Percentiles rank a stretch among this genome's conserved stretches.
Evolutionary conservation across 1,140 invertebrate species (phyloP).

Genomic region (Macrobrachium rosenbergii): DNA sequence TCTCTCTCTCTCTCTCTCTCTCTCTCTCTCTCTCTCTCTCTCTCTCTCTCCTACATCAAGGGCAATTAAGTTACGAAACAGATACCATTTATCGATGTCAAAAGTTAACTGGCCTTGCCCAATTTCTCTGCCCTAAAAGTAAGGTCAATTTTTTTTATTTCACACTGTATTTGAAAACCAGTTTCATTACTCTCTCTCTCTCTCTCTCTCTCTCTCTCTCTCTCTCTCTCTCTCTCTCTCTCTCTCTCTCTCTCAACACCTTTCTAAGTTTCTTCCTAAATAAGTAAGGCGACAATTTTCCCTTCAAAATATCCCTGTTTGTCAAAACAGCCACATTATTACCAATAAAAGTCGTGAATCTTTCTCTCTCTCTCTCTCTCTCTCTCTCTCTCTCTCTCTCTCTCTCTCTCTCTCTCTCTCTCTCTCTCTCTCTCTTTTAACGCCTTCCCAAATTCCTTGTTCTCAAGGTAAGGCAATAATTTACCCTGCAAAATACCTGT

Average conservation of each 20-base stretch:
- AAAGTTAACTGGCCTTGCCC: too few species aligned
- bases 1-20: not conserved
- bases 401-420: not conserved
- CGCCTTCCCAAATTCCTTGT: not conserved
- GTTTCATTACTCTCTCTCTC: not conserved
- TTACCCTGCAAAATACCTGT: too few species aligned
- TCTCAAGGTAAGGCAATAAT: not conserved
- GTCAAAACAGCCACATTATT: too few species aligned
- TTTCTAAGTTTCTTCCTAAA: not conserved
- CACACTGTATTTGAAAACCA: not conserved
- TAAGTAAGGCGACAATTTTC: too few species aligned
- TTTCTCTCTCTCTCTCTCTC: too few species aligned
- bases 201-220: not conserved
- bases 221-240: not conserved
- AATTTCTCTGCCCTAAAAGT: too few species aligned
- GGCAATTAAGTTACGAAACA: too few species aligned
- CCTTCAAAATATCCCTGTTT: too few species aligned
- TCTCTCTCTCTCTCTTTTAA: not conserved
- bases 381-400: not conserved
- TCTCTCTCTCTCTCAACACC: not conserved
- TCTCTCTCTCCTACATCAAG: not conserved
- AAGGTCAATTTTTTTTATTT: too few species aligned
- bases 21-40: slow-evolving; percentile 1
- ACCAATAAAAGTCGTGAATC: too few species aligned
- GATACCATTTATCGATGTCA: too few species aligned